Conservation (phyloP, 2,888 invertebrate genomes). For the Ornithoptera alexandrae region DNA sequence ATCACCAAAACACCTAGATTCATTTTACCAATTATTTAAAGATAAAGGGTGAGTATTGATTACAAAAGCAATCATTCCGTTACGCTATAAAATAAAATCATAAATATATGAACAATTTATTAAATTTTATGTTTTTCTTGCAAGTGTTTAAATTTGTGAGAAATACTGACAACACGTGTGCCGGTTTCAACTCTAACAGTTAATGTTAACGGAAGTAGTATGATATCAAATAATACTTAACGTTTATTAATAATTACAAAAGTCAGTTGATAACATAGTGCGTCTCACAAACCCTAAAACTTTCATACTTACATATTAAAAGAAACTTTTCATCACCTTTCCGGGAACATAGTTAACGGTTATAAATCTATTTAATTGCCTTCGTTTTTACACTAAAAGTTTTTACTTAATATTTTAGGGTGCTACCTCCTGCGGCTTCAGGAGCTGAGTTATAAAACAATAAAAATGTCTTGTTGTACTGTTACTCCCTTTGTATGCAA, state of each 20-base stretch:
- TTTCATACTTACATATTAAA: conserved; percentile 44
- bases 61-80: too few species aligned
- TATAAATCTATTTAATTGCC: conserved; percentile 77
- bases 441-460: conserved; percentile 73
- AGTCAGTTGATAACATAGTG: neutral
- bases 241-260: neutral
- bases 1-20: too few species aligned
- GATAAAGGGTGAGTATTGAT: too few species aligned
- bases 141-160: too few species aligned
- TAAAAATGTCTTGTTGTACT: conserved; percentile 67
- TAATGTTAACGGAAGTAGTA: neutral
- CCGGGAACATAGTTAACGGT: conserved; percentile 59
- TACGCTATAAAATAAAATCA: too few species aligned
- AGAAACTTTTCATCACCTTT: conserved; percentile 49
- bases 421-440: conserved; percentile 73
- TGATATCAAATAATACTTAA: neutral
- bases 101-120: too few species aligned
- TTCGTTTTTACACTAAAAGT: conserved; percentile 53
- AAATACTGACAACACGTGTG: too few species aligned
- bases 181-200: neutral
- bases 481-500: conserved; percentile 57
- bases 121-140: too few species aligned
- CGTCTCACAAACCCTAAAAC: neutral
- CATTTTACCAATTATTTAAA: too few species aligned
- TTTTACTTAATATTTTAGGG: conserved; percentile 63